Evolutionary conservation across 2,797 vertebrate genomes (phyloP), one percentile per base, ranked within the genome.

Genomic region (Labroides dimidiatus): DNA sequence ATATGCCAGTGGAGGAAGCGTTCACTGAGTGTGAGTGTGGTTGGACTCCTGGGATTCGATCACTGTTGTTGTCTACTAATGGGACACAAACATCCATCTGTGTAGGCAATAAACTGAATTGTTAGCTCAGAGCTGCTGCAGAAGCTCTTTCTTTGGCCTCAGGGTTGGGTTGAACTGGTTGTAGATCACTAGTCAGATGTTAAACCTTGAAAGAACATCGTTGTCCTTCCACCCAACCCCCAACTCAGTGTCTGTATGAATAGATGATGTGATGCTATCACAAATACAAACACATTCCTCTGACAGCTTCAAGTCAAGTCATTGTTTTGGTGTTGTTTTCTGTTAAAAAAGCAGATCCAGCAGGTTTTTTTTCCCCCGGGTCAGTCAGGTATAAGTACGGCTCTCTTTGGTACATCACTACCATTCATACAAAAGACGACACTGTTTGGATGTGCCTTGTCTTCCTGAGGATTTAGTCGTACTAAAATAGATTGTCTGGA

Each of bases 181-280:
- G 63, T 47, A 79, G 62, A 84, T 85, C 63, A 59, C 55, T 60
- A 51, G 55, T 84, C 59, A 68, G 72, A 70, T 67, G 49, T 33
- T 60, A 60, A 49, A 51, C 49, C 20, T 64, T 63, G 42, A 72
- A 76, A 70, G 45, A 55, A 44, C 4, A 69, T 19, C 37, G 68
- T 67, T 79, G 61, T 73, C 49, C 27, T 14, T 51, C 20, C 11
- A 19, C 54, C 53, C 66, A 52, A 20, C 45, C 59, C 59, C 48
- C 36, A 36, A 19, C 41, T 41, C 64, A 43, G 59, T 19, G 16
- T 48, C 45, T 66, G 58, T 52, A 21, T 61, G 65, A 75, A 78
- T 37, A 64, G 10, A 42, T 73, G 63, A 73, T 15, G 24, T 71
- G 78, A 88, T 87, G 78, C 27, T 83, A 89, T 88, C 84, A 72